Percentiles rank a stretch among this genome's conserved stretches.
Evolutionary conservation across 2,113 vertebrate genomes (phyloP).

Genomic region (Lepus europaeus): DNA sequence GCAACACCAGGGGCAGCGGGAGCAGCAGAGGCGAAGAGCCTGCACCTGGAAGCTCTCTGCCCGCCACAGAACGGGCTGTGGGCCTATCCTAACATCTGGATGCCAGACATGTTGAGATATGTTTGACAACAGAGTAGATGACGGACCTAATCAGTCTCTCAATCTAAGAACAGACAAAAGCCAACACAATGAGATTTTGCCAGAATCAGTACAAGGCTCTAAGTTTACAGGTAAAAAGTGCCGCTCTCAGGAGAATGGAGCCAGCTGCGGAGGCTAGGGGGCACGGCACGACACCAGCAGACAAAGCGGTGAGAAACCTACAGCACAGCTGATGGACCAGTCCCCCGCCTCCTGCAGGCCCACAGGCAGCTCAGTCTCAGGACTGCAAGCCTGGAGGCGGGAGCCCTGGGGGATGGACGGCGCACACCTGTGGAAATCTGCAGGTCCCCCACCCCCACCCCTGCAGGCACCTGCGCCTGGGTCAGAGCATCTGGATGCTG

Average conservation of each 20-base stretch:
- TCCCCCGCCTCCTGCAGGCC: no score
- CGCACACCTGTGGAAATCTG: no score
- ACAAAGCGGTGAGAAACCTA: no score
- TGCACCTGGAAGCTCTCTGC: background rate
- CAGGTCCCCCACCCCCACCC: no score
- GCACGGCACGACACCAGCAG: no score
- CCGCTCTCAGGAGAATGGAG: background rate
- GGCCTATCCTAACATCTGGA: background rate
- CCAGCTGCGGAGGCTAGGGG: no score
- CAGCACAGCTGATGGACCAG: no score
- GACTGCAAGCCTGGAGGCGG: no score
- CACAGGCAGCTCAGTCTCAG: no score
- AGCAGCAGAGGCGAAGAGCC: background rate
- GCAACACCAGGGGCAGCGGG: background rate
- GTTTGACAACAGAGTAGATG: constrained; percentile 5
- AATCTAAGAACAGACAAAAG: background rate
- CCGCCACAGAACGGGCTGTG: background rate
- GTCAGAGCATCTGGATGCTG: no score
- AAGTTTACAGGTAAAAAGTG: background rate
- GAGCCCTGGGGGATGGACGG: no score
- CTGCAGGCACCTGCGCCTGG: no score
- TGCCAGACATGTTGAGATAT: background rate
- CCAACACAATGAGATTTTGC: constrained; percentile 9
- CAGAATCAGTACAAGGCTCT: constrained; percentile 5
- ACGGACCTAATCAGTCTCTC: constrained; percentile 10